A percentile compares a stretch with the other conserved stretches of the same genome.
These are phyloP conservation scores for Thalassoma bifasciatum DNA, from an alignment of 2,113 vertebrate genomes.

Conservation along the genomic window DNA sequence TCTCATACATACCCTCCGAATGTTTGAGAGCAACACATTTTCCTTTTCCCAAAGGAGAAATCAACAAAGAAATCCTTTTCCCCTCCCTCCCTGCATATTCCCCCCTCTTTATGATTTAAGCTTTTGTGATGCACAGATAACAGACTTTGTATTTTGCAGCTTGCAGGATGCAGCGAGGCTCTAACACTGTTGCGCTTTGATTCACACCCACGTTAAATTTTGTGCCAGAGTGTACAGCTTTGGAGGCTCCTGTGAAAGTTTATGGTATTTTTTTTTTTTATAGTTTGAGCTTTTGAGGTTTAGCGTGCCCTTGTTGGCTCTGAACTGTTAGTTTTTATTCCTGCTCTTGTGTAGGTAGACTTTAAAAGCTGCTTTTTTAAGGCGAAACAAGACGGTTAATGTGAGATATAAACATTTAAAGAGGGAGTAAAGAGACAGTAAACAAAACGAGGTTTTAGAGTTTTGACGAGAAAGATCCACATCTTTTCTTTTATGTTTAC, in stretches of 20 bases:
- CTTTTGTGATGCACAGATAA: background rate
- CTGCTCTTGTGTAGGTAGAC: background rate
- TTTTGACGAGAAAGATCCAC: background rate
- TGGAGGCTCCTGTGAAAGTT: background rate
- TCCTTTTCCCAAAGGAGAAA: too few relatives aligned
- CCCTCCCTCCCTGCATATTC: background rate
- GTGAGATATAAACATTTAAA: background rate
- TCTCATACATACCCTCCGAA: too few relatives aligned
- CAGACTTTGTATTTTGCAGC: background rate
- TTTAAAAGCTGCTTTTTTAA: background rate
- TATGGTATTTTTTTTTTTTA: background rate
- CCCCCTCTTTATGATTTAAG: background rate
- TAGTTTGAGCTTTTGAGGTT: background rate
- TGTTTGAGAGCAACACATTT: background rate
- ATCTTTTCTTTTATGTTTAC: background rate
- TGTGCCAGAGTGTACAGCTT: background rate
- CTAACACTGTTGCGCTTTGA: background rate
- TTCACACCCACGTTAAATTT: background rate
- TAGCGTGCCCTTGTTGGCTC: background rate
- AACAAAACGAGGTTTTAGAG: background rate
- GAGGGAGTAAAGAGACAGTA: background rate
- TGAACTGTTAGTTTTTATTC: background rate
- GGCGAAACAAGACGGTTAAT: background rate
- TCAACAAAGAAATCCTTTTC: background rate
- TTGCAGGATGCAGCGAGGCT: slow-evolving; percentile 1